These are phyloP conservation scores for Muscicapa comitata DNA, from an alignment of 2,797 vertebrate species.

Conservation along the genomic window DNA sequence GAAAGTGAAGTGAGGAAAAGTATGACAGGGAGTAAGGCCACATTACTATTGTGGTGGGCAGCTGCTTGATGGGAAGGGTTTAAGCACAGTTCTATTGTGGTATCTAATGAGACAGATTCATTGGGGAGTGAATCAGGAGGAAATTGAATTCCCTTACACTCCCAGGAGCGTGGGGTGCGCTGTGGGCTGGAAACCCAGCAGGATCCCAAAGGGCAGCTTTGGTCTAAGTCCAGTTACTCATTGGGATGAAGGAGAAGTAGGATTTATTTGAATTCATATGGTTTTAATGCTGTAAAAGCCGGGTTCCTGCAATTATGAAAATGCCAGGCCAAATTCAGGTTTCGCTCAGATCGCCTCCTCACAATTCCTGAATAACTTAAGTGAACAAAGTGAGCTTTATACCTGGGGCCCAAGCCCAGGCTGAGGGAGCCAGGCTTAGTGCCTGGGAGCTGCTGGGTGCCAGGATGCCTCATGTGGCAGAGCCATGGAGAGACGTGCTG, in stretches of 20 bases:
- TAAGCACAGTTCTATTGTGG: background rate
- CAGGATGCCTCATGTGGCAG: background rate
- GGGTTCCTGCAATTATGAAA: slow-evolving; percentile 51
- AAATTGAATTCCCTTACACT: background rate
- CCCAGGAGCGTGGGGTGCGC: fast-evolving
- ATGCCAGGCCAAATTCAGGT: slow-evolving; percentile 16
- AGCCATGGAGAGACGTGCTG: fast-evolving
- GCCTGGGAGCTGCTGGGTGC: background rate
- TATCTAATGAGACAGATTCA: background rate
- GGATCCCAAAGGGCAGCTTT: background rate
- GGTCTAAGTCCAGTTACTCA: background rate
- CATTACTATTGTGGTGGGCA: background rate
- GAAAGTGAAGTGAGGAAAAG: background rate
- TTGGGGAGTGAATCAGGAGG: background rate
- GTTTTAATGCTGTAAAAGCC: background rate
- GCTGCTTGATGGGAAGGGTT: background rate
- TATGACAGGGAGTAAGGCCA: background rate
- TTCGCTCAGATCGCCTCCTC: background rate
- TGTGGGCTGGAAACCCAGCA: background rate
- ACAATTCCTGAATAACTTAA: slow-evolving; percentile 1
- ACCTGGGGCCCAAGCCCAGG: background rate
- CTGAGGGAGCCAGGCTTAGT: background rate
- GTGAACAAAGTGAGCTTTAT: slow-evolving; percentile 45
- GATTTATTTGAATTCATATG: slow-evolving; percentile 16
- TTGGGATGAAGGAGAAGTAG: background rate